Conservation (phyloP, 2,888 invertebrate genomes). For the Sinelater perroti region DNA sequence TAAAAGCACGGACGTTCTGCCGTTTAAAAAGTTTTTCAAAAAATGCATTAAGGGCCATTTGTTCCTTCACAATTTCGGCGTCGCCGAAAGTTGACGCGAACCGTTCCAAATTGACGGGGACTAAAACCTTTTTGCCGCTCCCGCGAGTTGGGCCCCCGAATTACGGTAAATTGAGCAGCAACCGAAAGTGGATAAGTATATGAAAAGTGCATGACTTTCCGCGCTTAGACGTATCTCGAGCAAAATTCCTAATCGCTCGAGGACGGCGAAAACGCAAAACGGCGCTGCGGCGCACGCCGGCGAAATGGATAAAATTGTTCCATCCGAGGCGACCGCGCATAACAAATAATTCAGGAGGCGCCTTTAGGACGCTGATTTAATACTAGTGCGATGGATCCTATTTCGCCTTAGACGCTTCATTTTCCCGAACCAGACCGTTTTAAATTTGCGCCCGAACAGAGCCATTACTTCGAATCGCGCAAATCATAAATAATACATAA, state of each 20-base stretch:
- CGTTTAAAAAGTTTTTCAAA: no score
- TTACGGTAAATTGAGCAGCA: slow-evolving; percentile 27
- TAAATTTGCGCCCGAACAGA: slow-evolving; percentile 25
- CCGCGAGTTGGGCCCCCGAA: background rate
- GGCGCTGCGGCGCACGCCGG: no score
- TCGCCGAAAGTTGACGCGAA: no score
- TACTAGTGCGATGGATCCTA: slow-evolving; percentile 2
- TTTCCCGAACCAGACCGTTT: slow-evolving; percentile 21
- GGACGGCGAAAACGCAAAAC: no score
- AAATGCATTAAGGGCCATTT: no score
- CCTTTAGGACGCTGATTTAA: background rate
- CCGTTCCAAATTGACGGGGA: no score
- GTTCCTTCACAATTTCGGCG: no score
- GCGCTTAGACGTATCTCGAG: no score
- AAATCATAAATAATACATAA: slow-evolving; percentile 39
- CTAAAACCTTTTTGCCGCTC: slow-evolving; percentile 12
- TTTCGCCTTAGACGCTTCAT: slow-evolving; percentile 17
- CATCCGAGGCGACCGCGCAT: background rate
- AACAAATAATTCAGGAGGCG: slow-evolving; percentile 1
- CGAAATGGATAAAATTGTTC: background rate
- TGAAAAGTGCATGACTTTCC: slow-evolving; percentile 24
- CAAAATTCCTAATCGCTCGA: no score
- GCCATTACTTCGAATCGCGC: slow-evolving; percentile 34
- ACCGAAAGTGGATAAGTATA: slow-evolving; percentile 21
- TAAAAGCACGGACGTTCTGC: no score